Conservation (phyloP, 1,140 invertebrate species). For the Oncopeltus fasciatus region DNA sequence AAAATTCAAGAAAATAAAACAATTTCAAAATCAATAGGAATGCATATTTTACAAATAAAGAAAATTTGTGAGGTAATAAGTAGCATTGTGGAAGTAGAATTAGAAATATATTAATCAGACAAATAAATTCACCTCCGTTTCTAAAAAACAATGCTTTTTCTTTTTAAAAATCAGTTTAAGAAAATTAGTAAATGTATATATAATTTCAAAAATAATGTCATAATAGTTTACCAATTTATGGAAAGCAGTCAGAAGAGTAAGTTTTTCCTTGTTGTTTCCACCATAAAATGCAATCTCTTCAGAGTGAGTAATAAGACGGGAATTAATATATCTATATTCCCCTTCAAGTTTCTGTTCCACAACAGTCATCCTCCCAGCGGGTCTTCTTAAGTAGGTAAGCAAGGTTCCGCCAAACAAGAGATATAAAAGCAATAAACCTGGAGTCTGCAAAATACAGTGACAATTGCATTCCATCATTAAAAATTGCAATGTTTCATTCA, state of each 20-base stretch:
- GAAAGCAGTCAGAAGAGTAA: slow-evolving; percentile 76
- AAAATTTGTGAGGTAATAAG: too few relatives aligned
- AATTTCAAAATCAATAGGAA: too few relatives aligned
- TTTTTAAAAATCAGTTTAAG: too few relatives aligned
- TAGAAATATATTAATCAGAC: too few relatives aligned
- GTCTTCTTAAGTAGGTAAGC: slow-evolving; percentile 64
- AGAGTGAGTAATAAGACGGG: slow-evolving; percentile 88
- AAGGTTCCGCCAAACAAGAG: slow-evolving; percentile 67
- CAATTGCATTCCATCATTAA: too few relatives aligned
- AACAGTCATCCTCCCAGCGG: slow-evolving; percentile 77
- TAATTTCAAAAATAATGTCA: neutral
- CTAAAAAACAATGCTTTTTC: too few relatives aligned
- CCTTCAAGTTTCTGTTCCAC: slow-evolving; percentile 92
- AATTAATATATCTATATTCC: slow-evolving; percentile 93
- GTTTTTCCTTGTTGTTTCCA: slow-evolving; percentile 53
- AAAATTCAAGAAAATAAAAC: too few relatives aligned
- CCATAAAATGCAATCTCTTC: slow-evolving; percentile 94
- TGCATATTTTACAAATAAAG: too few relatives aligned
- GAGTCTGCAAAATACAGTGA: slow-evolving; percentile 58
- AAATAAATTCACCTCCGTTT: too few relatives aligned
- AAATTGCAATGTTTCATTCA: too few relatives aligned
- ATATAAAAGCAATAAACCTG: slow-evolving; percentile 72
- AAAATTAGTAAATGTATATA: too few relatives aligned
- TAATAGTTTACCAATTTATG: slow-evolving; percentile 59
- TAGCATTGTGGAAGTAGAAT: too few relatives aligned